phyloP scores from a whole-genome alignment of 2,113 vertebrate genomes.

The Phoenicopterus ruber region DNA sequence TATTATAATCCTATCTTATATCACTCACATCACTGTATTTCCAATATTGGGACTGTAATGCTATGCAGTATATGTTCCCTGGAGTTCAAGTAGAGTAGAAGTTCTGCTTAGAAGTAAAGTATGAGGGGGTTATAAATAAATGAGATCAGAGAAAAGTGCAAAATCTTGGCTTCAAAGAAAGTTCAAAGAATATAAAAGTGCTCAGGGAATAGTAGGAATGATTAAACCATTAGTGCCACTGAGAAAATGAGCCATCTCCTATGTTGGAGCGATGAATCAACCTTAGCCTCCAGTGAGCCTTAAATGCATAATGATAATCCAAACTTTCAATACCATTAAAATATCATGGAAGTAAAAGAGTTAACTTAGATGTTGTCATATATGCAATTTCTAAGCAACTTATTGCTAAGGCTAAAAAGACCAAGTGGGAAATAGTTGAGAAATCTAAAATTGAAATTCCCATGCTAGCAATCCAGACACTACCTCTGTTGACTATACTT shows the following conservation, averaged over 20 bases:
- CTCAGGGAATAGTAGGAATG: slow-evolving; percentile 6
- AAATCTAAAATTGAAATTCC: background rate
- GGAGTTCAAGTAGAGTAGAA: background rate
- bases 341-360: background rate
- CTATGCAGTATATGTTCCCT: background rate
- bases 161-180: slow-evolving; percentile 40
- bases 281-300: background rate
- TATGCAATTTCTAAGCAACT: background rate
- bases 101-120: background rate
- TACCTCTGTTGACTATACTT: background rate
- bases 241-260: background rate
- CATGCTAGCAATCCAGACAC: background rate
- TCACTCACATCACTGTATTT: background rate
- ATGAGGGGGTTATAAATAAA: slow-evolving; percentile 16
- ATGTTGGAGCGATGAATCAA: background rate
- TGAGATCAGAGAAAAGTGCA: background rate
- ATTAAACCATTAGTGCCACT: slow-evolving; percentile 7
- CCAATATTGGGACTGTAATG: background rate
- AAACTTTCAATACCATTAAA: background rate
- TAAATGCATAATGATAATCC: background rate
- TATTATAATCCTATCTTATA: background rate
- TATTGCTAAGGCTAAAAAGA: background rate
- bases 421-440: background rate
- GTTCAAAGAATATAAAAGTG: slow-evolving; percentile 13
- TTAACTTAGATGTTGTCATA: background rate